Percentiles rank a stretch among this genome's conserved stretches.
Conservation (phyloP, 1,140 invertebrate genomes). For the Penaeus japonicus region DNA sequence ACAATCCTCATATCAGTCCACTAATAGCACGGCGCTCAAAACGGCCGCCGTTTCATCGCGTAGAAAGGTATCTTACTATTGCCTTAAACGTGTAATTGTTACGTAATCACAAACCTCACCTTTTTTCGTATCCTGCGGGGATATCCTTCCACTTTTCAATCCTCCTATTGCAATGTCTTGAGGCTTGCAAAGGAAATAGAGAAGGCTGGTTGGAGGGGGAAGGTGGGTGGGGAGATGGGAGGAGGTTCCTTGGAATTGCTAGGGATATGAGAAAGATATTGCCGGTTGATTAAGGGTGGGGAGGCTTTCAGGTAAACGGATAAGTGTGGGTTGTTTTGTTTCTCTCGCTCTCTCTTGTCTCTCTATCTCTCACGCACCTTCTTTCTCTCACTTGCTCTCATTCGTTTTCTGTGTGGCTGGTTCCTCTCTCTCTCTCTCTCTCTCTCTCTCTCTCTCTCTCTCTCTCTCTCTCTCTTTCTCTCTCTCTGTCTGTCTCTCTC, state of each 20-base stretch:
- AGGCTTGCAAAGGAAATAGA: too few species aligned
- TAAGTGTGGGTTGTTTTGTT: neutral
- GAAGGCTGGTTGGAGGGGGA: too few species aligned
- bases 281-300: neutral
- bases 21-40: too few species aligned
- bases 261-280: neutral
- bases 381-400: neutral
- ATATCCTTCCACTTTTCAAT: too few species aligned
- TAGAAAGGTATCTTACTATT: too few species aligned
- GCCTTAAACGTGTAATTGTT: too few species aligned
- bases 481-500: neutral
- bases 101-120: too few species aligned
- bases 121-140: too few species aligned
- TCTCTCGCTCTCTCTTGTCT: neutral
- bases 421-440: neutral
- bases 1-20: too few species aligned
- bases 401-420: too few species aligned
- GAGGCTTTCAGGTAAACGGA: neutral
- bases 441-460: conserved; percentile 2
- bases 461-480: neutral
- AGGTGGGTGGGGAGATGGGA: neutral
- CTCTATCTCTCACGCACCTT: neutral
- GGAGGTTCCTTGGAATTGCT: neutral
- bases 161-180: too few species aligned
- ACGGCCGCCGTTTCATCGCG: too few species aligned